These are phyloP conservation scores for Gasterosteus aculeatus DNA, from an alignment of 2,113 vertebrate species.

Conservation along the genomic window DNA sequence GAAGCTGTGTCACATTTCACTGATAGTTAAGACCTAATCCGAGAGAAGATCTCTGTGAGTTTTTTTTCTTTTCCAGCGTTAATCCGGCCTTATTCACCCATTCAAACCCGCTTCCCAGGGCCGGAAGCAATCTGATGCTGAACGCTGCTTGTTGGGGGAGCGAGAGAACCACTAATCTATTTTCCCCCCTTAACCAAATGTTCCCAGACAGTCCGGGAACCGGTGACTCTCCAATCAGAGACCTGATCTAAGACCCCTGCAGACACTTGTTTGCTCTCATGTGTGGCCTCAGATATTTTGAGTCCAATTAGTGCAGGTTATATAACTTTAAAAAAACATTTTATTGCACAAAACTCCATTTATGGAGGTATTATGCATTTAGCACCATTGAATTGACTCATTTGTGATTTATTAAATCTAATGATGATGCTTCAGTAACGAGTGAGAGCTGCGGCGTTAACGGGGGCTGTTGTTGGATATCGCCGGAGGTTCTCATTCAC, in stretches of 20 bases:
- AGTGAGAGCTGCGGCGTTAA: conserved; percentile 10
- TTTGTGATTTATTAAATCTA: conserved; percentile 20
- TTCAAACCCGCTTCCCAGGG: conserved; percentile 16
- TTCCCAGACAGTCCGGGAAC: conserved; percentile 43
- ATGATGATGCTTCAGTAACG: conserved; percentile 33
- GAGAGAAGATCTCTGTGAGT: conserved; percentile 12
- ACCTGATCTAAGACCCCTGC: conserved; percentile 41
- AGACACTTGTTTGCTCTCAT: not conserved
- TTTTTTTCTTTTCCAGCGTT: too few species aligned
- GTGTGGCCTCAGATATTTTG: conserved; percentile 24
- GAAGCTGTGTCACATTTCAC: conserved; percentile 26
- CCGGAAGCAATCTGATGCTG: conserved; percentile 24
- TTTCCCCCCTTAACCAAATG: conserved; percentile 37
- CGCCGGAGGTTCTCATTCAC: conserved; percentile 9
- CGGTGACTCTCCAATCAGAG: conserved; percentile 27
- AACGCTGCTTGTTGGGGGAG: conserved; percentile 32
- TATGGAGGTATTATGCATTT: too few species aligned
- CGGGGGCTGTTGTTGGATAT: conserved; percentile 9
- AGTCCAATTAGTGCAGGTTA: conserved; percentile 2
- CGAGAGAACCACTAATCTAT: conserved; percentile 46
- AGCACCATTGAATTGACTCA: not conserved
- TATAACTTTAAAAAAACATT: not conserved
- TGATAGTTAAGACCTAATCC: conserved; percentile 43
- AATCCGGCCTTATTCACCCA: not conserved
- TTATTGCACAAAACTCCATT: not conserved